Base-by-base conservation (phyloP, 2,797 vertebrate genomes). In the Poeciliopsis turneri region DNA sequence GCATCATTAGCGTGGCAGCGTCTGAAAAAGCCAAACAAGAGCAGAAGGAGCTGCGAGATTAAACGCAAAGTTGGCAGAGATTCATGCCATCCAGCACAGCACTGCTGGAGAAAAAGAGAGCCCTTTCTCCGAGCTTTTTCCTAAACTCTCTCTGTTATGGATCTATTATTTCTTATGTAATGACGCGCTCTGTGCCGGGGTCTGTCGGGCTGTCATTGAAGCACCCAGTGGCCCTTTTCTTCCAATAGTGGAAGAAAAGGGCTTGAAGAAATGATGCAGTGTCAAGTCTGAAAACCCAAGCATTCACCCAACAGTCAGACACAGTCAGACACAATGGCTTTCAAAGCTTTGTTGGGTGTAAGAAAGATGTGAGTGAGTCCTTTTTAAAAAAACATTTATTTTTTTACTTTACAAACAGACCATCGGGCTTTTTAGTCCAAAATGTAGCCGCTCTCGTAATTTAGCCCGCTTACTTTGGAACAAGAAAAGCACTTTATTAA, bases 161-260 rank as follows among this genome's bases (percentile, higher is more conserved):
- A 90, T 92, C 55, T 69, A 75, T 57, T 83, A 69, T 77, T 76
- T 78, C 82, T 92, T 93, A 92, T 73, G 82, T 87, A 92, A 91
- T 80, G 53, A 73, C 72, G 82, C 73, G 74, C 82, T 83, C 71
- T 51, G 33, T 73, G 76, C 83, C 75, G 79, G 74, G 36, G 78
- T 82, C 81, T 73, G 78, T 76, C 77, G 41, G 73, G 78, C 70
- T 80, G 89, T 78, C 80, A 80, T 88, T 83, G 45, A 39, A 78
- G 75, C 47, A 30, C 61, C 59, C 43, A 73, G 25, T 46, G 43
- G 57, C 1, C 70, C 0, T 2, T 9, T 43, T 72, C 61, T 71
- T 74, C 71, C 28, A 68, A 75, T 72, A 68, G 55, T 70, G 2
- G 70, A 76, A 72, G 76, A 72, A 78, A 86, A 78, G 78, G 70